Conservation (phyloP, 2,113 vertebrate species). For the Psittacus erithacus region DNA sequence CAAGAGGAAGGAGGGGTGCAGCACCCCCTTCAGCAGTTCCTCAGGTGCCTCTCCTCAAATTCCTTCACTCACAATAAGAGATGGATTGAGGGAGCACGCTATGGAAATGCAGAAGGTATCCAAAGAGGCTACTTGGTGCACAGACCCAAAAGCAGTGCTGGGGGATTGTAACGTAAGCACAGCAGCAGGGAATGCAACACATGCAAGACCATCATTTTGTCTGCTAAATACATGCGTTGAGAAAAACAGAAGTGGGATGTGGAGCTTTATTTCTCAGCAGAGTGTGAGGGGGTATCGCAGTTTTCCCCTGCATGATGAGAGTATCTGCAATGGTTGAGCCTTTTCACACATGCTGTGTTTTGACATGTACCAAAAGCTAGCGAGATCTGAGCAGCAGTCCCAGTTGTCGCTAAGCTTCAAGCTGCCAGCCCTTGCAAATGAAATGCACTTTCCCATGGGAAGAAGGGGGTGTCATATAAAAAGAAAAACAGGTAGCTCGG, state of each 20-base stretch:
- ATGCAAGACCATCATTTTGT: rapidly evolving
- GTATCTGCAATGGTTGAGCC: background rate
- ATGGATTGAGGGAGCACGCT: rapidly evolving
- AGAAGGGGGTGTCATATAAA: background rate
- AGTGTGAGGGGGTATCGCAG: rapidly evolving
- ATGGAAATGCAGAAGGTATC: background rate
- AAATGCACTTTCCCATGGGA: background rate
- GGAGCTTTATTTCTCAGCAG: too few relatives aligned
- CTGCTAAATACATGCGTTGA: background rate
- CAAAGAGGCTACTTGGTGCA: background rate
- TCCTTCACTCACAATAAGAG: background rate
- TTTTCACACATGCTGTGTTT: rapidly evolving
- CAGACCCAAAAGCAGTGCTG: rapidly evolving
- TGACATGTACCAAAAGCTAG: background rate
- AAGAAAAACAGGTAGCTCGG: background rate
- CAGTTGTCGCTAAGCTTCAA: background rate
- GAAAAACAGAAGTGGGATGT: background rate
- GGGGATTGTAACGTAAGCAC: rapidly evolving
- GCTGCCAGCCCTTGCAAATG: background rate
- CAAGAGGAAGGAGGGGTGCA: background rate
- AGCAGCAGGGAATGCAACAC: rapidly evolving
- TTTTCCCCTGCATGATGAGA: rapidly evolving
- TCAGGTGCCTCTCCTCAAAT: rapidly evolving
- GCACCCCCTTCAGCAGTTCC: rapidly evolving
- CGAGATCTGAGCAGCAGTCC: background rate